Conservation (phyloP, 2,797 vertebrate species). For the Esox lucius region DNA sequence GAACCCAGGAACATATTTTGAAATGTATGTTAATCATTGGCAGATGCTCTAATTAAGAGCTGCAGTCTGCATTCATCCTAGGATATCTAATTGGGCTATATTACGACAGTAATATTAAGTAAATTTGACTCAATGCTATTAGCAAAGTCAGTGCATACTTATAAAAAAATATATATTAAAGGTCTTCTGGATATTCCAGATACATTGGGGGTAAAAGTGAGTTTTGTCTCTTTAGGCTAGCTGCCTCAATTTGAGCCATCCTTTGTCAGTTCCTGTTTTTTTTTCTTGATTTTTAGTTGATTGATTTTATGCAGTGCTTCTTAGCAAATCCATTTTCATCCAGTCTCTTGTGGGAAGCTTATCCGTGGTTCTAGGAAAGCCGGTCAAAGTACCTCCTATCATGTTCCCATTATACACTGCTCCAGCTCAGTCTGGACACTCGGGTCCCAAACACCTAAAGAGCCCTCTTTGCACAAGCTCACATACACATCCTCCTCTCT, state of each 20-base stretch:
- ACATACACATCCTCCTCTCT: slow-evolving; percentile 67
- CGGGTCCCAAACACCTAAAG: slow-evolving; percentile 82
- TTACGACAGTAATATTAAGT: no score
- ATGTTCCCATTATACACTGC: slow-evolving; percentile 77
- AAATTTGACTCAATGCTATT: no score
- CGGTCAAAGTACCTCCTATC: slow-evolving; percentile 46
- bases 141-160: no score
- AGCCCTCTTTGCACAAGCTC: slow-evolving; percentile 64
- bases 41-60: no score
- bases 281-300: slow-evolving; percentile 11
- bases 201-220: background rate
- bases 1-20: background rate
- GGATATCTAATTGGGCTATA: no score
- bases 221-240: background rate
- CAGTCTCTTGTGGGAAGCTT: slow-evolving; percentile 46
- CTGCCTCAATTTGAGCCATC: background rate
- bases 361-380: slow-evolving; percentile 50
- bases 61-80: no score
- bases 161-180: no score
- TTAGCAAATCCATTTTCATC: slow-evolving; percentile 2
- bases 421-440: slow-evolving; percentile 81
- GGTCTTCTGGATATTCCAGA: no score
- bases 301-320: slow-evolving; percentile 42
- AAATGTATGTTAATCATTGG: no score
- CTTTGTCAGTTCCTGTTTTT: background rate